phyloP scores from a whole-genome alignment of 1,140 invertebrate species.

The Drosophila micromelanica region DNA sequence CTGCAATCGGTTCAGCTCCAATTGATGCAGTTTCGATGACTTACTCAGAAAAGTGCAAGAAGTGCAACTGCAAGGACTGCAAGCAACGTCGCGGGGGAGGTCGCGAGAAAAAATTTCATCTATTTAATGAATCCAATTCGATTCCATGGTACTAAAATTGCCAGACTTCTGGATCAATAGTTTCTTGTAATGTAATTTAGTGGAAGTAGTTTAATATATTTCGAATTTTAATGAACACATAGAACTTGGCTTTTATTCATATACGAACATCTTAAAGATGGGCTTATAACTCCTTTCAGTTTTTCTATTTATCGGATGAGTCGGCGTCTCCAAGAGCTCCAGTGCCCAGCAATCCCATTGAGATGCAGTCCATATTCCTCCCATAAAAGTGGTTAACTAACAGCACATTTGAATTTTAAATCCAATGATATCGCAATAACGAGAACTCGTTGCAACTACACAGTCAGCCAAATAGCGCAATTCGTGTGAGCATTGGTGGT shows the following conservation, averaged over 20 bases:
- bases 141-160: conserved; percentile 36
- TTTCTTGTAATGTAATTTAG: background rate
- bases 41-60: background rate
- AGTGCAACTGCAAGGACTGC: conserved; percentile 36
- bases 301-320: background rate
- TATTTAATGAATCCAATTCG: background rate
- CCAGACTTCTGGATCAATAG: no score
- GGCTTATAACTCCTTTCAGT: no score
- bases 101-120: background rate
- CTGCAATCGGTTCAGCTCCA: background rate
- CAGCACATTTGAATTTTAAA: conserved; percentile 57
- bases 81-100: conserved; percentile 8
- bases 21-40: background rate
- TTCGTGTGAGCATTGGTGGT: conserved; percentile 2
- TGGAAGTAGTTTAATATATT: background rate
- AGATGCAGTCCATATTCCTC: conserved; percentile 50
- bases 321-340: background rate
- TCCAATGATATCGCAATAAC: conserved; percentile 66
- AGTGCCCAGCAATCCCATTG: conserved; percentile 16
- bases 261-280: no score
- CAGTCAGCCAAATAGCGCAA: conserved; percentile 7
- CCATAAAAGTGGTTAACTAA: conserved; percentile 55
- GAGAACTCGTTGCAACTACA: conserved; percentile 7
- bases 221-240: background rate
- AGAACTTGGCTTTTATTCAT: no score